Base-by-base conservation (phyloP, 2,888 invertebrate species). In the Lasioglossum leucozonium region DNA sequence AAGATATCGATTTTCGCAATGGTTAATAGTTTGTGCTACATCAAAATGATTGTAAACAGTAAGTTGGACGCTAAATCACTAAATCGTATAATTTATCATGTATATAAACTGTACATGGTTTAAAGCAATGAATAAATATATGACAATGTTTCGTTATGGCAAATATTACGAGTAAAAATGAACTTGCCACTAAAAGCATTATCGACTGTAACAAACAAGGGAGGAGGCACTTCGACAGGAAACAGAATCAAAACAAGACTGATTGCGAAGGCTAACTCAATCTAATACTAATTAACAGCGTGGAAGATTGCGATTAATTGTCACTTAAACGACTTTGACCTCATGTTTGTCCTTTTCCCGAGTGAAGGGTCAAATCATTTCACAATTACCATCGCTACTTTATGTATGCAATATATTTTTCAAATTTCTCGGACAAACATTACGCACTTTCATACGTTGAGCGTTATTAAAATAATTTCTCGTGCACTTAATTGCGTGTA, bases 251-350 rank as follows among this genome's bases (percentile, higher is more conserved):
- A 72, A 40, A 47, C 37, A 51, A 73, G 37, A 51, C 79, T 40
- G 69, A 73, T 73, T 58, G 58, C 69, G 85, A 86, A 87, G 87
- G 83, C 58, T 85, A 88, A 86, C 82, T 81, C 78, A 82, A 89
- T 89, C 79, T 77, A 82, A 51, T 84, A 44, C 44, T 44, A 90
- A 87, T 90, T 90, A 88, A 86, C 85, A 87, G 69, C 58, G 40
- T 77, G 55, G 85, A 85, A 81, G 58, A 83, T 78, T 69, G 72
- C 76, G 42, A 80, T 84, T 84, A 84, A 85, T 77, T 82, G 84
- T 37, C 51, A n/a, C 16, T 75, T 75, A 55, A 79, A 85, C 47
- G 47, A 77, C 58, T 83, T 51, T 47, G 79, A 79, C 85, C 79
- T 79, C 42, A 77, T 16, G 11, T 18, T 4, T 22, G 37, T 18